Base-by-base conservation (phyloP, 1,140 invertebrate species). In the Trichonephila clavipes region DNA sequence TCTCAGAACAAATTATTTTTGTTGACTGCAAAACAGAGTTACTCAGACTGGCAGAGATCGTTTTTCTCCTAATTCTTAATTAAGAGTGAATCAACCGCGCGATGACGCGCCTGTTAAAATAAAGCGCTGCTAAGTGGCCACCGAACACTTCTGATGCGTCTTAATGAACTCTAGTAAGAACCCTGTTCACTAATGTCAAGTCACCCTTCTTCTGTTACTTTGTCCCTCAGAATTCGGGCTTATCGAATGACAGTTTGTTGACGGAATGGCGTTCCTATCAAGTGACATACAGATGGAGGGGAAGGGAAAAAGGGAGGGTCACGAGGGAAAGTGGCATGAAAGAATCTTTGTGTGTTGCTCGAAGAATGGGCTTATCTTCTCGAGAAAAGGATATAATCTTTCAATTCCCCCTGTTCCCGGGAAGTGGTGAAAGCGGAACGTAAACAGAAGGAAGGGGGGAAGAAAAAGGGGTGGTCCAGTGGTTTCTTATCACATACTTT, bases 231-330 rank as follows among this genome's bases (percentile, higher is more conserved):
- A 58, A 85, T 85, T 72, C 19, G 8, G 34, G 51, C 72, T 82
- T 90, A 90, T 90, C 88, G 40, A 82, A 58, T 90, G 66, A 72
- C 88, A 82, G 69, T 58, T 58, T 82, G 69, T 77, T 81, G 51
- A 61, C 69, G 51, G 81, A 82, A 89, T 69, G 28, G 51, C 88
- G 69, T 28, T 51, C 69, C 69, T 90, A 90, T 90, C 88, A 44
- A 58, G 58, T 90, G 88, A 81, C 88, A 77, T 34, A 28, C 28
- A 77, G 28, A 34, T 77, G 16, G 28, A 40, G 28, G 72, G 72
- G 72, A 34, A 28, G 12, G 34, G 69, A 40, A 16, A 77, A 28
- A 88, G 64, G 19, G 21, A n/a, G 69, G 72, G 88, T 81, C 88
- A 72, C 61, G 61, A 90, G 88, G 72, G 64, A 10, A 24, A 59